These are phyloP conservation scores for Turritopsis rubra DNA, from an alignment of 30 jellyfish, hydroid and myxozoan genomes.

Conservation along the genomic window DNA sequence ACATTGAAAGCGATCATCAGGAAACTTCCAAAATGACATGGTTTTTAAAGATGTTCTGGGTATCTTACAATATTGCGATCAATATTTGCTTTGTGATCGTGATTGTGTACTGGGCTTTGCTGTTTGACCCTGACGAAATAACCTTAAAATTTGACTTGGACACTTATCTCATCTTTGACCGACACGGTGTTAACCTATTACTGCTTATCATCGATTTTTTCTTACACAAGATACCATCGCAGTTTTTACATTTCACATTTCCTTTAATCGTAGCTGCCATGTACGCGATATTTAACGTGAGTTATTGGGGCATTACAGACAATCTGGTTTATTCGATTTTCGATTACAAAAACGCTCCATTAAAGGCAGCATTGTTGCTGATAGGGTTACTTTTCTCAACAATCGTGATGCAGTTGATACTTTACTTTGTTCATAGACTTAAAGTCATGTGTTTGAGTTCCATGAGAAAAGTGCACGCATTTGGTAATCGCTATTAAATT, in stretches of 20 bases:
- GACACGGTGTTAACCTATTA: slow-evolving; percentile 15
- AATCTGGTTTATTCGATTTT: neutral
- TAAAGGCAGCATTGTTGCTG: neutral
- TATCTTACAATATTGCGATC: neutral
- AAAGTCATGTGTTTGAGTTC: neutral
- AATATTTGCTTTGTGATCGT: neutral
- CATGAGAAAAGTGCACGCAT: neutral
- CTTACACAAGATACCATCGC: neutral
- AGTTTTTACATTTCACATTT: slow-evolving; percentile 4
- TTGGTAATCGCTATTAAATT: too few relatives aligned
- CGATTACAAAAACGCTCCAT: neutral
- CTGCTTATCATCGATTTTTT: slow-evolving; percentile 9
- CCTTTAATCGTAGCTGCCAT: neutral
- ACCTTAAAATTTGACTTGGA: neutral
- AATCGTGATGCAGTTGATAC: neutral
- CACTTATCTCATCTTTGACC: slow-evolving; percentile 13
- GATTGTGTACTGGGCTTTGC: slow-evolving; percentile 11
- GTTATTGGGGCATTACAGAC: slow-evolving; percentile 10
- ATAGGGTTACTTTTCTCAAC: neutral
- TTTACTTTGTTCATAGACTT: neutral
- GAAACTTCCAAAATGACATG: neutral
- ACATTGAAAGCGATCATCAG: neutral
- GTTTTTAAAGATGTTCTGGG: neutral
- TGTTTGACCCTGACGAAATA: slow-evolving; percentile 11
- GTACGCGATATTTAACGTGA: slow-evolving; percentile 1